Conservation (phyloP, 2,888 invertebrate genomes). For the Cosmia pyralina region DNA sequence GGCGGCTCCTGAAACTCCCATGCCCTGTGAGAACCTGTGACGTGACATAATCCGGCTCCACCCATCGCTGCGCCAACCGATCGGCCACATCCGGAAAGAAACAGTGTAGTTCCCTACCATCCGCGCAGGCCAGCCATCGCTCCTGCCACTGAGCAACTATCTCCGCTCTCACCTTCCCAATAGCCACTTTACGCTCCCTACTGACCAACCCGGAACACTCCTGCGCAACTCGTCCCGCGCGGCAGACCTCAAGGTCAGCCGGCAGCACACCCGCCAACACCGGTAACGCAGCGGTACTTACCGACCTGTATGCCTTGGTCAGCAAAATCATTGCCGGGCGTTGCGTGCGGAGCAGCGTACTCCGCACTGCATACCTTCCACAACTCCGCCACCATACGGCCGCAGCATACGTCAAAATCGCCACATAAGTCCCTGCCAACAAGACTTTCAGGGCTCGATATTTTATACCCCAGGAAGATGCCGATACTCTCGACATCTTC, state of each 20-base stretch:
- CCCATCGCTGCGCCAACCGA: background rate
- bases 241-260: background rate
- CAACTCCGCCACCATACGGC: slow-evolving; percentile 19
- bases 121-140: fast-evolving
- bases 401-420: background rate
- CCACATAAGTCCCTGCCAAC: slow-evolving; percentile 21
- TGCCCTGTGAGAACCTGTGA: background rate
- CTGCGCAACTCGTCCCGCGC: background rate
- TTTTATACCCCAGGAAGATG: slow-evolving; percentile 60
- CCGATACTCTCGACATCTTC: slow-evolving; percentile 62
- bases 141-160: slow-evolving; percentile 5
- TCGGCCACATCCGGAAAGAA: background rate
- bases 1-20: background rate
- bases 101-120: background rate
- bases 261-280: background rate
- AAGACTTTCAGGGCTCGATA: slow-evolving; percentile 47
- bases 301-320: background rate
- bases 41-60: background rate
- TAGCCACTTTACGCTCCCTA: background rate
- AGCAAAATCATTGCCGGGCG: background rate
- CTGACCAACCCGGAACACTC: background rate
- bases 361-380: fast-evolving
- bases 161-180: background rate
- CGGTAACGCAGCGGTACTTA: background rate
- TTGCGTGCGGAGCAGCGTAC: slow-evolving; percentile 12